Evolutionary conservation across 2,113 vertebrate species (phyloP).

Genomic region (Ploceus nigricollis): DNA sequence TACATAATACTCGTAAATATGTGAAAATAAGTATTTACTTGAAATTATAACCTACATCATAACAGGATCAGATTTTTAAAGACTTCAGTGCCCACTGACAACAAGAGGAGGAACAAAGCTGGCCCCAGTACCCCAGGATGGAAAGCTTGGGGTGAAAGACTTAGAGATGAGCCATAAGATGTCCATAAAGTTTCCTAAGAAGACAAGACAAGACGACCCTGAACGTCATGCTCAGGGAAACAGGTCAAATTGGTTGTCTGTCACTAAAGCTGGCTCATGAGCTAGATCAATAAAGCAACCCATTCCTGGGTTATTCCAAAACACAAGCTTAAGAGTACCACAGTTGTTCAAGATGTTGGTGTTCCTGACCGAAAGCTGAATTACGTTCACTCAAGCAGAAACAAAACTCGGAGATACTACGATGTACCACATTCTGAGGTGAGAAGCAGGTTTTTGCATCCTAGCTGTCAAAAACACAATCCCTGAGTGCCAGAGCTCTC

Average conservation of each 20-base stretch:
- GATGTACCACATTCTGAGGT: rapidly evolving
- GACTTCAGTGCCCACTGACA: background rate
- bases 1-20: background rate
- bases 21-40: background rate
- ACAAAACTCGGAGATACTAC: background rate
- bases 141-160: background rate
- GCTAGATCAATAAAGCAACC: background rate
- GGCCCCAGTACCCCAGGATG: background rate
- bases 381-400: background rate
- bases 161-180: background rate
- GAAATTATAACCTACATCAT: background rate
- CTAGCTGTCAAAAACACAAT: background rate
- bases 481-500: background rate
- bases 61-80: background rate
- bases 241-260: background rate
- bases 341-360: background rate
- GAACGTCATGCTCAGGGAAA: background rate
- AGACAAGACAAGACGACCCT: background rate
- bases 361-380: background rate
- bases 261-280: background rate
- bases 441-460: background rate
- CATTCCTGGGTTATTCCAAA: background rate
- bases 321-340: background rate
- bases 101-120: background rate
- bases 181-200: background rate